A percentile compares a stretch with the other conserved stretches of the same genome.
phyloP scores from a whole-genome alignment of 2,113 vertebrate genomes.

The Chionis minor region DNA sequence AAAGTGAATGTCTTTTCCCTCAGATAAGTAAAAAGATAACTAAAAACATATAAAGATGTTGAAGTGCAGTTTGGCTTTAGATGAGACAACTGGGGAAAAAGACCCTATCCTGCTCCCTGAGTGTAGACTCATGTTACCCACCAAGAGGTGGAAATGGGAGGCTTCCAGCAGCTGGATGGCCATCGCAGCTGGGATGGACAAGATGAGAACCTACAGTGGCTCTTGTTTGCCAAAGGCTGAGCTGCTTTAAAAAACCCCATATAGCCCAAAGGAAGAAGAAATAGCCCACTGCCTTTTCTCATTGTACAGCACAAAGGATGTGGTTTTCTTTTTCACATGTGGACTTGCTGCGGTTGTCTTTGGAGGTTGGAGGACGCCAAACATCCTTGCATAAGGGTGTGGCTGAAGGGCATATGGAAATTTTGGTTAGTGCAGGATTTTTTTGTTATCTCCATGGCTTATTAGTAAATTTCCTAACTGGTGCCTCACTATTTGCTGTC shows the following conservation, averaged over 20 bases:
- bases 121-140: accelerated
- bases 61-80: neutral
- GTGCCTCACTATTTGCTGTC: neutral
- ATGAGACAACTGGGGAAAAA: neutral
- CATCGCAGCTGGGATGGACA: neutral
- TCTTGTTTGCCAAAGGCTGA: neutral
- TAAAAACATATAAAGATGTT: neutral
- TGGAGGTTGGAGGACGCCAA: neutral
- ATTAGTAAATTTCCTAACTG: neutral
- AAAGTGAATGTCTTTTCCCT: neutral
- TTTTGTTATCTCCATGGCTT: neutral
- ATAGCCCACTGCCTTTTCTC: neutral
- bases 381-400: neutral
- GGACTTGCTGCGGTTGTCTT: neutral
- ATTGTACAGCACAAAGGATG: neutral
- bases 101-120: neutral
- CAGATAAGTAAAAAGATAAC: neutral
- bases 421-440: neutral
- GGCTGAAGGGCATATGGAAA: neutral
- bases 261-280: neutral
- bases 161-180: neutral
- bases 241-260: neutral
- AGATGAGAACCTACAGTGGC: neutral
- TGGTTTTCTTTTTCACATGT: neutral
- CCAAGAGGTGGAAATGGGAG: neutral